Evolutionary conservation across 2,888 invertebrate genomes (phyloP), one percentile per base, ranked within the genome.

Genomic region (Candidula unifasciata): DNA sequence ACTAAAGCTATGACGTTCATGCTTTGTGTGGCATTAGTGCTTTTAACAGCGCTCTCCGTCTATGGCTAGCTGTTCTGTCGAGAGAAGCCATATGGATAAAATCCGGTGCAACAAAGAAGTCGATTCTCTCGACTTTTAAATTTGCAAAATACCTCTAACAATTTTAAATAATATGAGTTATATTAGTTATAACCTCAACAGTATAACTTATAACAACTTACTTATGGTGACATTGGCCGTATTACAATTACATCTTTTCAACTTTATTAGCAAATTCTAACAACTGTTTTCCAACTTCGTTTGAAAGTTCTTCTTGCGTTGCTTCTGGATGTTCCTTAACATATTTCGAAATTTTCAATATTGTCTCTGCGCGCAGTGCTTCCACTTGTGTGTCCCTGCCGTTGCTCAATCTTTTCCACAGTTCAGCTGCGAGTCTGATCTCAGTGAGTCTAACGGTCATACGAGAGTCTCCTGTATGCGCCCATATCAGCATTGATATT

Each of bases 261-360:
- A 92, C 86, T 86, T 88, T 87, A 35, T 87, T 84, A 24, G 90
- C 89, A 89, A 92, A 92, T 24, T 85, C 84, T 73, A 87, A 84
- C 33, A 92, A 91, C 44, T 90, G 90, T 83, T 89, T 90, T 64
- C 88, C 85, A 30, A 92, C 86, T 82, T 90, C 91, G 69, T 89
- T 89, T 33, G 86, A 84, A 30, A 91, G 79, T 64, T 92, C 90
- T 81, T 91, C 90, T 81, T 90, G 90, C 54, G 89, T 88, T 54
- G 91, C 91, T 30, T 89, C 90, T n/a, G 92, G 92, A 80, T 92
- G 86, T 37, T 90, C 90, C 82, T 91, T 90, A 6, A 92, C 88
- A 87, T 89, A 92, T 83, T 91, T 89, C 18, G 89, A 88, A 66
- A 92, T 92, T 10, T 87, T 87, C 30, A 89, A 60, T 69, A 90